A percentile compares a stretch with the other conserved stretches of the same genome.
phyloP scores from a whole-genome alignment of 2,113 vertebrate genomes.

The Toxotes jaculatrix region DNA sequence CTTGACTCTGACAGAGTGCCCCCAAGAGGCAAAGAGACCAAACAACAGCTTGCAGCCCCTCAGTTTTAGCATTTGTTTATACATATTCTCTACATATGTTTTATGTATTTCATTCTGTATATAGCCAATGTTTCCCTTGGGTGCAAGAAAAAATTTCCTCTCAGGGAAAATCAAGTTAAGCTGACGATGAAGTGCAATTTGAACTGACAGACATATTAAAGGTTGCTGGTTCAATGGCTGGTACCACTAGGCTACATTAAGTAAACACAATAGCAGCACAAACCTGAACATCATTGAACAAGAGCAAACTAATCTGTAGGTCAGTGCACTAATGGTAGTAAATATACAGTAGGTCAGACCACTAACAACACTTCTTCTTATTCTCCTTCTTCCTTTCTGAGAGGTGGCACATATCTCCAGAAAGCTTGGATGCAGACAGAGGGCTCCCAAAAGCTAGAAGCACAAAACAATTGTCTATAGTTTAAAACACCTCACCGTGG shows the following conservation, averaged over 20 bases:
- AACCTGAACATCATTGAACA: neutral
- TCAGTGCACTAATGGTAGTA: too few species aligned
- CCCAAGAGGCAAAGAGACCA: constrained; percentile 10
- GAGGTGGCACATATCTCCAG: too few species aligned
- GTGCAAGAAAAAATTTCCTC: neutral
- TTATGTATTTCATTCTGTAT: neutral
- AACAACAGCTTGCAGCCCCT: neutral
- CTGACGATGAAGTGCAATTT: neutral
- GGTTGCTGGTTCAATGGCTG: constrained; percentile 2
- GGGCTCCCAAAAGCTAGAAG: too few species aligned
- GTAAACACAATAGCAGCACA: too few species aligned
- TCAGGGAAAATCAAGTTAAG: neutral
- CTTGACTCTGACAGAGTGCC: neutral
- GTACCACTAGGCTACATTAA: too few species aligned
- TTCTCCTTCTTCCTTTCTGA: too few species aligned
- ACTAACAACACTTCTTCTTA: too few species aligned
- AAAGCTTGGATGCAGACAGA: too few species aligned
- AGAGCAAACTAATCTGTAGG: neutral
- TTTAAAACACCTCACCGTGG: neutral
- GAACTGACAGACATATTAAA: neutral
- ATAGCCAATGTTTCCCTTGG: too few species aligned
- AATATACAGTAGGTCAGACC: too few species aligned
- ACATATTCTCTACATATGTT: neutral
- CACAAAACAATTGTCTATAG: too few species aligned
- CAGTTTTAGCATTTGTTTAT: neutral